A percentile compares a stretch with the other conserved stretches of the same genome.
Evolutionary conservation across 2,888 invertebrate genomes (phyloP).

Genomic region (Acronicta aceris): DNA sequence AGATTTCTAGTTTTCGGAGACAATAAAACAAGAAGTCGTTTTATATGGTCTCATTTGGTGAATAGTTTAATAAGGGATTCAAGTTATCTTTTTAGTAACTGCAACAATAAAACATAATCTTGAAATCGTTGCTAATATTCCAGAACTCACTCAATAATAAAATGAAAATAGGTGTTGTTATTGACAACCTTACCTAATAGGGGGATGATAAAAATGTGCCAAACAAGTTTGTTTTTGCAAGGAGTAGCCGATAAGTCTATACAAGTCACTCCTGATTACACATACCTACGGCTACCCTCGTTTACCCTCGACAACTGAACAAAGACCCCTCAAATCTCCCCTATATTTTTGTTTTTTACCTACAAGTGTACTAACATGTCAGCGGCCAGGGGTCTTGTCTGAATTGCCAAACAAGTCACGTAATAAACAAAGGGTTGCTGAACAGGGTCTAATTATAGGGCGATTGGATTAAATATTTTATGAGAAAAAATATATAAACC

Average conservation of each 20-base stretch:
- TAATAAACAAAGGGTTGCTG: conserved; percentile 53
- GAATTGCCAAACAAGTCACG: conserved; percentile 55
- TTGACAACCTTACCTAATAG: conserved; percentile 2
- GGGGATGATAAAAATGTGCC: not conserved
- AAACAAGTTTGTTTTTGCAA: conserved; percentile 8
- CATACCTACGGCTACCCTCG: conserved; percentile 35
- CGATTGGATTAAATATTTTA: conserved; percentile 57
- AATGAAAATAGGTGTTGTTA: conserved; percentile 7
- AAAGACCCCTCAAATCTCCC: conserved; percentile 42
- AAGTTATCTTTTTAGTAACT: no score
- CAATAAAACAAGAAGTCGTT: no score
- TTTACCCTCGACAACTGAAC: conserved; percentile 47
- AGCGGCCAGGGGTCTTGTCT: conserved; percentile 43
- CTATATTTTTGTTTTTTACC: conserved; percentile 47
- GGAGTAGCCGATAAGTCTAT: conserved; percentile 14
- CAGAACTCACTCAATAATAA: conserved; percentile 9
- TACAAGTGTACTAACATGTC: conserved; percentile 36
- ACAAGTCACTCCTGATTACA: conserved; percentile 44
- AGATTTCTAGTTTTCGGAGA: no score
- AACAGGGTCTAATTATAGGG: conserved; percentile 51
- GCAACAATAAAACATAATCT: conserved; percentile 12
- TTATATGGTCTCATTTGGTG: no score
- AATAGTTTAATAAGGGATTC: no score
- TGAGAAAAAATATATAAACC: conserved; percentile 38
- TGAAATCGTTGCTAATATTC: conserved; percentile 14